Percentiles rank a stretch among this genome's conserved stretches.
Evolutionary conservation across 2,888 invertebrate genomes (phyloP).

Genomic region (Spodoptera exigua): DNA sequence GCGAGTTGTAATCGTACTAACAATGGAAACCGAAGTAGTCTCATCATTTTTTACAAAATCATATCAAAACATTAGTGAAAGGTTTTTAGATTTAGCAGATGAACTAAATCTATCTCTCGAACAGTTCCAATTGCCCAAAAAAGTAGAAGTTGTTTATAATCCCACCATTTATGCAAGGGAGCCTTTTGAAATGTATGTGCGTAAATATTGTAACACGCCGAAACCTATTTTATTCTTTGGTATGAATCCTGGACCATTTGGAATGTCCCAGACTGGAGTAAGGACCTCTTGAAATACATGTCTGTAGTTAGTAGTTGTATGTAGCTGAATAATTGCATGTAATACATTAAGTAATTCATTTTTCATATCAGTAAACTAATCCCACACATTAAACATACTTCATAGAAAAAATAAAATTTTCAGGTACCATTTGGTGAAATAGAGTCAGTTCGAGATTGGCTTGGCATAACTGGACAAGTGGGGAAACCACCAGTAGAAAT

Average conservation of each 20-base stretch:
- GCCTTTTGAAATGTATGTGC: constrained; percentile 93
- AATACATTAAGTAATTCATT: no score
- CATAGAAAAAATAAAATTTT: neutral
- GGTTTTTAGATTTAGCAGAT: constrained; percentile 75
- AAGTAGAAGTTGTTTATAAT: constrained; percentile 93
- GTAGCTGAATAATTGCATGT: neutral
- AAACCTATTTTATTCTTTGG: constrained; percentile 95
- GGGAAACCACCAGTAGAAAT: constrained; percentile 92
- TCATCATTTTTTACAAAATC: constrained; percentile 73
- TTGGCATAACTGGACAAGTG: constrained; percentile 92
- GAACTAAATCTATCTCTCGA: constrained; percentile 83
- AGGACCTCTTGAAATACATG: constrained; percentile 59
- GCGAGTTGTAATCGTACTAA: neutral
- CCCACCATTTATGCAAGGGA: constrained; percentile 95
- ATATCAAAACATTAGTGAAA: constrained; percentile 61
- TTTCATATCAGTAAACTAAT: no score
- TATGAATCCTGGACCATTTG: constrained; percentile 99
- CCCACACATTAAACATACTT: neutral
- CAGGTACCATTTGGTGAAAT: constrained; percentile 97
- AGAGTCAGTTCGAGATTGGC: constrained; percentile 92
- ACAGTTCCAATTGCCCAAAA: constrained; percentile 82
- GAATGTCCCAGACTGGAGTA: constrained; percentile 98
- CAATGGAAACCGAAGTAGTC: constrained; percentile 69
- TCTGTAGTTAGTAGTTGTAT: neutral
- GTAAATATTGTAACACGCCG: constrained; percentile 90